Conservation (phyloP, 2,797 vertebrate genomes). For the Linurgus olivaceus region DNA sequence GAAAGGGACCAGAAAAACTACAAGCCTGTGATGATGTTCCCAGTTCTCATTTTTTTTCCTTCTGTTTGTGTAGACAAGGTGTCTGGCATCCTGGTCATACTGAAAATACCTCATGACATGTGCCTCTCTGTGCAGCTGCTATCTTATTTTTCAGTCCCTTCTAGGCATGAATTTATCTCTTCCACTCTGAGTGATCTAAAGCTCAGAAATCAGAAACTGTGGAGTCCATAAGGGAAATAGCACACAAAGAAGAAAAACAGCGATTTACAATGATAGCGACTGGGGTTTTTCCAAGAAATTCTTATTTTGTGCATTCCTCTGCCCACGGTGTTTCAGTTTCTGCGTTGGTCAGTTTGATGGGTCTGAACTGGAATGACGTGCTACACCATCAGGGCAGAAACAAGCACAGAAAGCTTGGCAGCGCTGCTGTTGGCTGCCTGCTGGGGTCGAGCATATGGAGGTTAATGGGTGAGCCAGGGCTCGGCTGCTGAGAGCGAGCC, state of each 20-base stretch:
- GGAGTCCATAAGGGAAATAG: not conserved
- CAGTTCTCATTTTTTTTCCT: not conserved
- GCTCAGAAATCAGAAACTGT: not conserved
- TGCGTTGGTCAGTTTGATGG: not conserved
- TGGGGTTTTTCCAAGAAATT: slow-evolving; percentile 29
- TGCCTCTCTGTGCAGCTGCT: not conserved
- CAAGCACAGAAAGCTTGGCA: slow-evolving; percentile 21
- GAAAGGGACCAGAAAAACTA: not conserved
- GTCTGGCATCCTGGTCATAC: not conserved
- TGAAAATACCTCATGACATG: not conserved
- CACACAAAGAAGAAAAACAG: not conserved
- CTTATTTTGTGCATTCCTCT: not conserved
- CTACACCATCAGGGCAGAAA: not conserved
- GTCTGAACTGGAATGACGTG: not conserved
- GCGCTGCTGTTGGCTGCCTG: not conserved
- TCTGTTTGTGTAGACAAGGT: not conserved
- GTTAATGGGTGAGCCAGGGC: not conserved
- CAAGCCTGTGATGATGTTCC: fast-evolving
- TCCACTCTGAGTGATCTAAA: not conserved
- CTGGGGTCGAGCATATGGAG: not conserved
- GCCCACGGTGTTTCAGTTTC: not conserved
- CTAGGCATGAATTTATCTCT: not conserved
- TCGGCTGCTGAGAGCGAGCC: not conserved
- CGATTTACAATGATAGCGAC: not conserved
- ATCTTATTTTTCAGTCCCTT: not conserved